phyloP scores from a whole-genome alignment of 2,888 invertebrate genomes.

The Rhabditoides inermis region DNA sequence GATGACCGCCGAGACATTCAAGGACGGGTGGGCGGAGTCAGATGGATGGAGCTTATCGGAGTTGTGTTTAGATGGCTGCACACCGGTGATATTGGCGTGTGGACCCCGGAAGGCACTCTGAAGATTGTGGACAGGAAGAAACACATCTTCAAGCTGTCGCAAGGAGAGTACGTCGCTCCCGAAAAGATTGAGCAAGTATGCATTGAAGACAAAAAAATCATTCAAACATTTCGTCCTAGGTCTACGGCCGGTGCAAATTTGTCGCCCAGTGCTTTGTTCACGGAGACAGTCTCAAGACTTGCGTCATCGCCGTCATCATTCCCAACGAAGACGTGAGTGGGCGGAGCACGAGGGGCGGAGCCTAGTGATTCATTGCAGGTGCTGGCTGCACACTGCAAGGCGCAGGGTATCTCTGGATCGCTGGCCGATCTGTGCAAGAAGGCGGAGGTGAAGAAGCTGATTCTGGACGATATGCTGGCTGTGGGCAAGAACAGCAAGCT shows the following conservation, averaged over 20 bases:
- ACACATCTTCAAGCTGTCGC: slow-evolving; percentile 42
- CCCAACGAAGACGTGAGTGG: slow-evolving; percentile 12
- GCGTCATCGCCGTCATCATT: slow-evolving; percentile 13
- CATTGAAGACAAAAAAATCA: too few species aligned
- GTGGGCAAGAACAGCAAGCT: too few species aligned
- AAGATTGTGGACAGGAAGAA: slow-evolving; percentile 34
- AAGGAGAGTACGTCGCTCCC: slow-evolving; percentile 22
- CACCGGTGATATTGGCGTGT: slow-evolving; percentile 42
- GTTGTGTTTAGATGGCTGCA: slow-evolving; percentile 40
- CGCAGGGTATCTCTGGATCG: slow-evolving; percentile 8
- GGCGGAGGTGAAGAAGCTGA: slow-evolving; percentile 7
- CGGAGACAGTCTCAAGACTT: slow-evolving; percentile 14
- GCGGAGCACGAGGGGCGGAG: neutral
- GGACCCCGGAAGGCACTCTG: slow-evolving; percentile 33
- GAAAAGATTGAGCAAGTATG: slow-evolving; percentile 13
- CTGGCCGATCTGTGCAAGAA: slow-evolving; percentile 11
- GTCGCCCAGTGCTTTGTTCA: slow-evolving; percentile 17
- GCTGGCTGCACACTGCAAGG: slow-evolving; percentile 10
- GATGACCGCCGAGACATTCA: too few species aligned
- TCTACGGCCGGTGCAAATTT: slow-evolving; percentile 14
- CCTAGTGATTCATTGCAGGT: neutral
- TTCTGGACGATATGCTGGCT: slow-evolving; percentile 9
- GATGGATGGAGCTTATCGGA: too few species aligned
- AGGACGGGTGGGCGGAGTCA: too few species aligned
- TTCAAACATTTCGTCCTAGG: too few species aligned